Evolutionary conservation across 2,113 vertebrate genomes (phyloP).

Genomic region (Megaceryle torquata): DNA sequence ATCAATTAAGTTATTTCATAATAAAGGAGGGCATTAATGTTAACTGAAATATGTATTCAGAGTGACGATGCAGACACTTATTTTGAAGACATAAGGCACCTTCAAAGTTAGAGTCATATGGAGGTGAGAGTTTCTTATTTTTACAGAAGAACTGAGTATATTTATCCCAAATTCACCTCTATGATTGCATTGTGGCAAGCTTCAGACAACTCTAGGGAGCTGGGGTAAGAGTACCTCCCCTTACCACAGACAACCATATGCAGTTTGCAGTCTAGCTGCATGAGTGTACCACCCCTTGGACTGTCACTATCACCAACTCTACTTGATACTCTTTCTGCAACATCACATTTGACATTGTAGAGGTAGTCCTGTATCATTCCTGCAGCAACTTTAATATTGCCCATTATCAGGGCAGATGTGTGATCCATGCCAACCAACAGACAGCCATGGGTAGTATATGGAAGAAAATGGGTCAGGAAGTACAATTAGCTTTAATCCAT

Average conservation of each 20-base stretch:
- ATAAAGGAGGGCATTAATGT: neutral
- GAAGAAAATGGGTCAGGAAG: neutral
- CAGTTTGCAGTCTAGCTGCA: neutral
- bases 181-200: neutral
- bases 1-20: neutral
- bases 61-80: neutral
- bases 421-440: neutral
- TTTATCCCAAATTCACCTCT: neutral
- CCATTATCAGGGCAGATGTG: neutral
- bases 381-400: neutral
- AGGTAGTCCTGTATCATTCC: neutral
- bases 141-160: neutral
- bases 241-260: neutral
- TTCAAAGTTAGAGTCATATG: neutral
- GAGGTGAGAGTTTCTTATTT: neutral
- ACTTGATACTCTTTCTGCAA: neutral
- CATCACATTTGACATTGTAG: neutral
- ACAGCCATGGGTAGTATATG: neutral
- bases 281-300: fast-evolving
- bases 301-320: neutral
- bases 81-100: neutral
- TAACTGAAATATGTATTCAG: neutral
- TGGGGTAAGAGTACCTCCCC: fast-evolving
- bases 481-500: neutral
- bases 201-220: neutral